Evolutionary conservation across 1,140 invertebrate genomes (phyloP), one percentile per base, ranked within the genome.

Genomic region (Stratiolaelaps scimitus): DNA sequence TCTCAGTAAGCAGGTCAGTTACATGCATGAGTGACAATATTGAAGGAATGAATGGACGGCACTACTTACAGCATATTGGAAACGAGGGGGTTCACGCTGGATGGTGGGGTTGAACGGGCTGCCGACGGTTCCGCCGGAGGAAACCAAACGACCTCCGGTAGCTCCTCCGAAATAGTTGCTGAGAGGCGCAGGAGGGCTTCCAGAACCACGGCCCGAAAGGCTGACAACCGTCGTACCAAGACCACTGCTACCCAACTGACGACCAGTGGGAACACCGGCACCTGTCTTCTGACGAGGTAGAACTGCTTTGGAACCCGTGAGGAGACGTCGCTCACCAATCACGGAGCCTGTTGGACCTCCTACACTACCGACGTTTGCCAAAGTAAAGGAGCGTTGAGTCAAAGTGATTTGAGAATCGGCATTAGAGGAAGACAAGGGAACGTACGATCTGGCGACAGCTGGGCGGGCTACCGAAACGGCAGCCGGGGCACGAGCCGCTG

Each of bases 41-140:
- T n/a, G n/a, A n/a, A n/a, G n/a, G n/a, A n/a, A n/a, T n/a, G n/a
- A n/a, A n/a, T n/a, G n/a, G n/a, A n/a, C n/a, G n/a, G n/a, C n/a
- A n/a, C n/a, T 28, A 60, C 53, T 60, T 34, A 60, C 53, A 26
- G 53, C 53, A 34, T 60, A 60, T 26, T 60, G 53, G 53, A 60
- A 60, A 17, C 53, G 53, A 60, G 53, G 23, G 10, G 53, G 53
- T 0, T 60, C 53, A 6, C 53, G 13, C 23, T 60, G 53, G 20
- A 60, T 60, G 23, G 53, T 60, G 6, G 53, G 53, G 23, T 60
- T 60, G 23, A 60, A 60, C 26, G 53, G 53, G 20, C 53, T 60
- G 1, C 53, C 53, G 10, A 40, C 34, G 23, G 15, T 6, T 17
- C 53, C 53, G 20, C 17, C 5, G 1, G 53, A 60, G 15, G 26